Evolutionary conservation across 2,888 invertebrate genomes (phyloP).

Genomic region (Diarsia rubi): DNA sequence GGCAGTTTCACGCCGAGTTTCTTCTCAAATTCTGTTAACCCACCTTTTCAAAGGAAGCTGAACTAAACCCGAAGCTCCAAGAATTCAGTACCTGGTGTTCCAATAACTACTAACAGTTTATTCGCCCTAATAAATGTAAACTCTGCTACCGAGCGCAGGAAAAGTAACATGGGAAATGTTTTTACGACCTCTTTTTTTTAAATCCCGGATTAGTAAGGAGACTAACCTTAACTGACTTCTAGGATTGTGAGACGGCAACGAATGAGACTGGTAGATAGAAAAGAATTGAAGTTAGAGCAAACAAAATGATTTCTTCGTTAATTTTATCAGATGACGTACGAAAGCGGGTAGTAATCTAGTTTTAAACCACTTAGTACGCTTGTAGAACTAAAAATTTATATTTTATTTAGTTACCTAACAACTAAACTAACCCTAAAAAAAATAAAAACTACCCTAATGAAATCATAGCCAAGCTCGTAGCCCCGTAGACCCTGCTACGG

Average conservation of each 20-base stretch:
- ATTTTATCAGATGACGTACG: conserved; percentile 6
- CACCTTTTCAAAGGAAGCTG: conserved; percentile 22
- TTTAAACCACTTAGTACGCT: not conserved
- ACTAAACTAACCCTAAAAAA: not conserved
- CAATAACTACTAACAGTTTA: conserved; percentile 55
- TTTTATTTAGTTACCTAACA: not conserved
- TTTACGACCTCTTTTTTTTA: conserved; percentile 42
- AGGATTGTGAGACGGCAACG: conserved; percentile 6
- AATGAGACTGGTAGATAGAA: conserved; percentile 9
- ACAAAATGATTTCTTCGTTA: not conserved
- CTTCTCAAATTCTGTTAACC: conserved; percentile 34
- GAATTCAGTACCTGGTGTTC: conserved; percentile 35
- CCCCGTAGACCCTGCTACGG: conserved; percentile 41
- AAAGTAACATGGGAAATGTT: conserved; percentile 33
- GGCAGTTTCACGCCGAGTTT: conserved; percentile 2
- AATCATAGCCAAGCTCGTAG: conserved; percentile 15
- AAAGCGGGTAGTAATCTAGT: not conserved
- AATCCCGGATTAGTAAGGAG: conserved; percentile 28
- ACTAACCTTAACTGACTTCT: conserved; percentile 28
- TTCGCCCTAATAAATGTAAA: conserved; percentile 44
- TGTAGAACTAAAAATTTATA: not conserved
- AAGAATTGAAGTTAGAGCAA: not conserved
- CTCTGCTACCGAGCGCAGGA: conserved; percentile 9
- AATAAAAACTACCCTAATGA: conserved; percentile 16
- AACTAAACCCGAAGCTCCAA: conserved; percentile 25